phyloP scores from a whole-genome alignment of 1,140 invertebrate genomes.

The Pomacea maculata region DNA sequence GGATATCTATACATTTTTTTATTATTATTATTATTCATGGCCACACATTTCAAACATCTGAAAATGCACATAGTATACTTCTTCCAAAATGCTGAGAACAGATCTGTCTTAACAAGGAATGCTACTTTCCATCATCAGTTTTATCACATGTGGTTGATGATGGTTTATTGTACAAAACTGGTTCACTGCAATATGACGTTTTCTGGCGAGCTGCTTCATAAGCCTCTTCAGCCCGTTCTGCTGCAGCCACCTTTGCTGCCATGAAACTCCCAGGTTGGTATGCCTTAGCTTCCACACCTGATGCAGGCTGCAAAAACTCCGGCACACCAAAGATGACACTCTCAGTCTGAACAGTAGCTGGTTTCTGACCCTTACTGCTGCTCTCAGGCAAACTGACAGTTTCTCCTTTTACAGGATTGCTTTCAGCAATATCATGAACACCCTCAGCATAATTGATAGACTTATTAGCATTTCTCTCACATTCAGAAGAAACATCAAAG shows the following conservation, averaged over 20 bases:
- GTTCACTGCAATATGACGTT: slow-evolving; percentile 23
- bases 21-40: too few relatives aligned
- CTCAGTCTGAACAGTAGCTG: slow-evolving; percentile 1
- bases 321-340: slow-evolving; percentile 20
- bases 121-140: background rate
- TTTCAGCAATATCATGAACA: too few relatives aligned
- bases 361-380: background rate
- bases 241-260: slow-evolving; percentile 18
- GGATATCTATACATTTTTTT: too few relatives aligned
- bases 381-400: too few relatives aligned
- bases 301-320: slow-evolving; percentile 11
- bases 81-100: too few relatives aligned
- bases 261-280: slow-evolving; percentile 35
- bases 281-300: slow-evolving; percentile 11
- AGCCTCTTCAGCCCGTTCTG: slow-evolving; percentile 9
- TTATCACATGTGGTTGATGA: background rate
- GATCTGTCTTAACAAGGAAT: too few relatives aligned
- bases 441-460: too few relatives aligned
- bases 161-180: slow-evolving; percentile 21
- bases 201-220: slow-evolving; percentile 7
- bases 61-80: too few relatives aligned
- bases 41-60: too few relatives aligned
- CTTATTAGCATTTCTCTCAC: background rate
- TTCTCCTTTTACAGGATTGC: too few relatives aligned
- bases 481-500: background rate